Evolutionary conservation across 2,888 invertebrate species (phyloP).

Genomic region (Diarsia mendica): DNA sequence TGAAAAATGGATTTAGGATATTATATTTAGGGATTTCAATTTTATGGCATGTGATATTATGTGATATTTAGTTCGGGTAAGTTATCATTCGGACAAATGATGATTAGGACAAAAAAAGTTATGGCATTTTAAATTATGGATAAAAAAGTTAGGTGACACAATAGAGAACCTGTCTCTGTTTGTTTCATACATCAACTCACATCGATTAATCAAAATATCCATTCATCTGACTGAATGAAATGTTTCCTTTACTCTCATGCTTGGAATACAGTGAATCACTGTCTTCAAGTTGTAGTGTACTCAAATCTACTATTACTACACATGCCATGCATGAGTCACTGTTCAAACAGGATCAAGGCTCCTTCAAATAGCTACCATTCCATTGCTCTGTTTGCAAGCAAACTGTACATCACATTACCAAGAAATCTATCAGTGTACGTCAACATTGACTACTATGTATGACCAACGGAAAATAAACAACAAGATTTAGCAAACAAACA

Average conservation of each 20-base stretch:
- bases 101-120: too few relatives aligned
- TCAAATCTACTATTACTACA: slow-evolving; percentile 2
- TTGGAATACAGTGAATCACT: slow-evolving; percentile 37
- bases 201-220: neutral
- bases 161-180: too few relatives aligned
- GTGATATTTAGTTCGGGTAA: too few relatives aligned
- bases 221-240: neutral
- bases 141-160: too few relatives aligned
- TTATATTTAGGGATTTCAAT: too few relatives aligned
- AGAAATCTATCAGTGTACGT: slow-evolving; percentile 23
- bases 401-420: slow-evolving; percentile 20
- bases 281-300: slow-evolving; percentile 4
- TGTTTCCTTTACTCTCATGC: neutral
- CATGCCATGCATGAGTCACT: slow-evolving; percentile 41
- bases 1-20: too few relatives aligned
- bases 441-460: slow-evolving; percentile 14
- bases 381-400: slow-evolving; percentile 33
- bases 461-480: slow-evolving; percentile 36
- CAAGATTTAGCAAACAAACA: slow-evolving; percentile 49
- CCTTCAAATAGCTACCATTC: slow-evolving; percentile 34
- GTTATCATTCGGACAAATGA: too few relatives aligned
- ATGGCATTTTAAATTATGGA: too few relatives aligned
- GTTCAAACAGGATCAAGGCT: slow-evolving; percentile 39
- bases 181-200: neutral
- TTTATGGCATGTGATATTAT: too few relatives aligned